Conservation (phyloP, 2,113 vertebrate species). For the Proterorhinus semilunaris region DNA sequence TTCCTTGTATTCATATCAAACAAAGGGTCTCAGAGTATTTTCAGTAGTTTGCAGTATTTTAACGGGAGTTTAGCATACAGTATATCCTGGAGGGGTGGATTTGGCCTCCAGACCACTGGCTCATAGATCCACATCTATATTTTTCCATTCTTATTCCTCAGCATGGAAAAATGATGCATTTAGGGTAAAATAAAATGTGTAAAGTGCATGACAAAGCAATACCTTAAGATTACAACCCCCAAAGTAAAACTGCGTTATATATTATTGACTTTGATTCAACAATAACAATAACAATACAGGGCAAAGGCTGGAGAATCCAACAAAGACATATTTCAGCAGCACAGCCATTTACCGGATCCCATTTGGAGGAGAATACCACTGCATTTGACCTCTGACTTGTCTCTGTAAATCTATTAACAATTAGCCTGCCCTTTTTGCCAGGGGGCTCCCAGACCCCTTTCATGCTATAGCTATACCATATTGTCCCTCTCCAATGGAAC, state of each 20-base stretch:
- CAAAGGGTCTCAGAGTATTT: no score
- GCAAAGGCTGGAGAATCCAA: slow-evolving; percentile 1
- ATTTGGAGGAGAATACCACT: slow-evolving; percentile 10
- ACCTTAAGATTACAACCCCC: no score
- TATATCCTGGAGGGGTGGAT: no score
- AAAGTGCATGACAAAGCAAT: no score
- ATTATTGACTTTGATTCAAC: neutral
- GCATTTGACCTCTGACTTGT: slow-evolving; percentile 34
- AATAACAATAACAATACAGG: neutral
- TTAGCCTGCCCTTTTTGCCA: slow-evolving; percentile 1
- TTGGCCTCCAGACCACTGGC: no score
- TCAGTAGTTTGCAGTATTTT: no score
- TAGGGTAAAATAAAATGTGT: no score
- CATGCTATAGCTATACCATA: slow-evolving; percentile 49
- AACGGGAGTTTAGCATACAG: no score
- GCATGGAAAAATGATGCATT: no score
- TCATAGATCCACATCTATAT: no score
- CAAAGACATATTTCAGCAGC: neutral
- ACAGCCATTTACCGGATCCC: slow-evolving; percentile 3
- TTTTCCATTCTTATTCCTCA: no score
- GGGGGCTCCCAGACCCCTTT: slow-evolving; percentile 18
- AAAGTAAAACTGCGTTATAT: neutral
- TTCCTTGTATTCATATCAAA: no score
- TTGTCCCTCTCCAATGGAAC: slow-evolving; percentile 50
- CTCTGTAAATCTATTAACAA: slow-evolving; percentile 20